Percentiles rank a stretch among this genome's conserved stretches.
Conservation (phyloP, 2,797 vertebrate genomes). For the Melanotaenia trifasciata region DNA sequence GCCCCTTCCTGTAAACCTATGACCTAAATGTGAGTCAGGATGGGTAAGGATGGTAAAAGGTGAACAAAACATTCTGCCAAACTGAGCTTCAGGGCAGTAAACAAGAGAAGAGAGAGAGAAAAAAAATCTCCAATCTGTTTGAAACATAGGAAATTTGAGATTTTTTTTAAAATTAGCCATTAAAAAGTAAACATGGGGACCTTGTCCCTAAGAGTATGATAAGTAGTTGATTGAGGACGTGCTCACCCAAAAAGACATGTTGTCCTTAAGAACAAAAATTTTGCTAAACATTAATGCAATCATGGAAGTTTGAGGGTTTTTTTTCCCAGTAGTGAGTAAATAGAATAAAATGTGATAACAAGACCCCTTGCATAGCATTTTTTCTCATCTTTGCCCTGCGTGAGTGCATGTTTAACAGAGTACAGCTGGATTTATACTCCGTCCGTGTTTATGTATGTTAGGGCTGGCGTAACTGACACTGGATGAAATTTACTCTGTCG, state of each 20-base stretch:
- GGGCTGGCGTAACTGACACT: too few species aligned
- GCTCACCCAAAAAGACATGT: background rate
- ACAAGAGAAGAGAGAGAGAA: background rate
- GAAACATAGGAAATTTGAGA: too few species aligned
- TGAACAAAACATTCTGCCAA: constrained; percentile 27
- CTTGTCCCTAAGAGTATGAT: background rate
- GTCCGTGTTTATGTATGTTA: too few species aligned
- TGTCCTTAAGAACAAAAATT: constrained; percentile 1
- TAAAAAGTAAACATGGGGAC: background rate
- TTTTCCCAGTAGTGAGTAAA: background rate
- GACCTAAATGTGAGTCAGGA: constrained; percentile 46
- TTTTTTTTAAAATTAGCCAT: background rate
- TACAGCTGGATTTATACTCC: background rate
- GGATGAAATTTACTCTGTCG: too few species aligned
- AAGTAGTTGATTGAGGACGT: background rate
- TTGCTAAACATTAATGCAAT: constrained; percentile 18
- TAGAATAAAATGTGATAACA: background rate
- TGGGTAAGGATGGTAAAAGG: constrained; percentile 13
- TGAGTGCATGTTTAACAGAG: background rate
- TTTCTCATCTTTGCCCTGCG: background rate
- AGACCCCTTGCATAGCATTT: constrained; percentile 15
- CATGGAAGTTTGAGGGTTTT: constrained; percentile 1
- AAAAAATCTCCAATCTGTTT: background rate
- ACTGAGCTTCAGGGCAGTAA: constrained; percentile 11
- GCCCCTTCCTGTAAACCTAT: constrained; percentile 42